A percentile compares a stretch with the other conserved stretches of the same genome.
Conservation (phyloP, 2,797 vertebrate genomes). For the Labroides dimidiatus region DNA sequence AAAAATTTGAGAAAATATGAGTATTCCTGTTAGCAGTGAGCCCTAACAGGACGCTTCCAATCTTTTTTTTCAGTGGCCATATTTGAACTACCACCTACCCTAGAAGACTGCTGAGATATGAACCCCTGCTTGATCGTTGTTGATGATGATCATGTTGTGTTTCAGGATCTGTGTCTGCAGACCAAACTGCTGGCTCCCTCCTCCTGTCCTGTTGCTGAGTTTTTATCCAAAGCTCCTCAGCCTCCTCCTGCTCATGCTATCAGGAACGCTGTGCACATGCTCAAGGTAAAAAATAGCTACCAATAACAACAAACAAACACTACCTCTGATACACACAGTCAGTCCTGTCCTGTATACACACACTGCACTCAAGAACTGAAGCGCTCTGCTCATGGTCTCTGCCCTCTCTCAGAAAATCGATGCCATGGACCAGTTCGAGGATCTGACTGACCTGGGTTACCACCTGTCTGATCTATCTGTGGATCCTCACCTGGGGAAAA, state of each 20-base stretch:
- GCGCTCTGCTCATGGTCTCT: not conserved
- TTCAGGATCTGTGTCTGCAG: slow-evolving; percentile 95
- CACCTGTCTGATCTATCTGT: slow-evolving; percentile 94
- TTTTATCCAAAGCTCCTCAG: slow-evolving; percentile 94
- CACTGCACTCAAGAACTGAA: no score
- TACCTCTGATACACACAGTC: not conserved
- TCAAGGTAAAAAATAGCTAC: slow-evolving; percentile 92
- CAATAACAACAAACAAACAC: no score
- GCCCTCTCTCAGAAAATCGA: slow-evolving; percentile 86
- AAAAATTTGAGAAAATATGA: no score
- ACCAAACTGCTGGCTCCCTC: slow-evolving; percentile 93
- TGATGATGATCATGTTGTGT: slow-evolving; percentile 29
- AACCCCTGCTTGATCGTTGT: no score
- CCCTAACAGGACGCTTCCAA: no score
- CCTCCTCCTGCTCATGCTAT: slow-evolving; percentile 90
- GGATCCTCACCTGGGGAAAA: slow-evolving; percentile 97
- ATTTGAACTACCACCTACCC: no score
- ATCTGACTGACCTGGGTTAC: slow-evolving; percentile 93
- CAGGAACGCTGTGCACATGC: slow-evolving; percentile 92
- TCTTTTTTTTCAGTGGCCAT: no score
- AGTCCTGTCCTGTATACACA: not conserved
- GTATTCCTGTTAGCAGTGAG: no score
- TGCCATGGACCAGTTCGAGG: slow-evolving; percentile 93
- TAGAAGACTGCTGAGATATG: no score
- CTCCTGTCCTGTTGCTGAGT: slow-evolving; percentile 89